phyloP scores from a whole-genome alignment of 2,113 vertebrate genomes.

The Triplophysa siluroides region DNA sequence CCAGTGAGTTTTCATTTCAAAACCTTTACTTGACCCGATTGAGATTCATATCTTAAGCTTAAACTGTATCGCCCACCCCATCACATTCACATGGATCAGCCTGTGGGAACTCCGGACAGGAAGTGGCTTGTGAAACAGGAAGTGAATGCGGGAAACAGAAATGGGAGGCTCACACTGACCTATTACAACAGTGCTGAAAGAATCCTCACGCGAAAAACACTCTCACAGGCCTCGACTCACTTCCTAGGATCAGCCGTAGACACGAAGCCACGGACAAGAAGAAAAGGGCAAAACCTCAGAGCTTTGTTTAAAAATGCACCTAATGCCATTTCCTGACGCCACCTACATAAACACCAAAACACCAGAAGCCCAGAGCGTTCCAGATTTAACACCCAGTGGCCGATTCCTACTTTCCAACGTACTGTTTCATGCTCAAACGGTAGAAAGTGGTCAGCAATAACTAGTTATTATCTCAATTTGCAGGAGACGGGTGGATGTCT shows the following conservation, averaged over 20 bases:
- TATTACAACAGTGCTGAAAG: slow-evolving; percentile 40
- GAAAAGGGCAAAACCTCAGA: neutral
- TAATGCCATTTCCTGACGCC: slow-evolving; percentile 24
- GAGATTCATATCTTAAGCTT: neutral
- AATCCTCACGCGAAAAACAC: slow-evolving; percentile 29
- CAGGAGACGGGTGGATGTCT: neutral
- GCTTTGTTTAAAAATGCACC: neutral
- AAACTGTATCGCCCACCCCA: slow-evolving; percentile 1
- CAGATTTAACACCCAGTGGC: slow-evolving; percentile 18
- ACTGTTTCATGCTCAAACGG: slow-evolving; percentile 8
- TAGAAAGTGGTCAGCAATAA: neutral
- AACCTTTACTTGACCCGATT: neutral
- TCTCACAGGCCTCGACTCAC: neutral
- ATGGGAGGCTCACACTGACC: slow-evolving; percentile 40
- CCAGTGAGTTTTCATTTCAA: neutral
- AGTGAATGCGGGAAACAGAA: slow-evolving; percentile 46
- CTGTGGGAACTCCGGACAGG: slow-evolving; percentile 65
- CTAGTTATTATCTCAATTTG: slow-evolving; percentile 24
- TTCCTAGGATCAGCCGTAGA: slow-evolving; percentile 21
- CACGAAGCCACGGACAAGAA: slow-evolving; percentile 29
- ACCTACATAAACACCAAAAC: slow-evolving; percentile 12
- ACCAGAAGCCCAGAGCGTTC: neutral
- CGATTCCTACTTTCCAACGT: neutral
- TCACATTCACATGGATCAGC: slow-evolving; percentile 26
- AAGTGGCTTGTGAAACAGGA: slow-evolving; percentile 57